These are phyloP conservation scores for Cactoblastis cactorum DNA, from an alignment of 2,888 invertebrate genomes.

Conservation along the genomic window DNA sequence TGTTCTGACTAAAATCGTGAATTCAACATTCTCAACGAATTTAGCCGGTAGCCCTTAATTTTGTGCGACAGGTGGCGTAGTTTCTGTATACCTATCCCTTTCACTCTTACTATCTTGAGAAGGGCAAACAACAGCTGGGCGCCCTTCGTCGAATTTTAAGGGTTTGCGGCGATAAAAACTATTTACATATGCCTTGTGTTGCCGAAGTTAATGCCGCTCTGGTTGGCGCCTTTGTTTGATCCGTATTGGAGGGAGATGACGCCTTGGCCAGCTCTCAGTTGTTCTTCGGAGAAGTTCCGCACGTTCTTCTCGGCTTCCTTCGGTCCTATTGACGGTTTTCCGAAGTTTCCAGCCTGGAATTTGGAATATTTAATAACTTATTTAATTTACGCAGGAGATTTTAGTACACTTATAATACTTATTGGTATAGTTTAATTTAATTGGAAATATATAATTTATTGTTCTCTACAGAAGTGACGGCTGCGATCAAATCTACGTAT, in stretches of 20 bases:
- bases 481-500: too few relatives aligned
- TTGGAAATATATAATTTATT: too few relatives aligned
- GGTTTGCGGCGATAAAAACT: too few relatives aligned
- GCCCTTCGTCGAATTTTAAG: conserved; percentile 1
- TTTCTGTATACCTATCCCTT: not conserved
- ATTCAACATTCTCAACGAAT: not conserved
- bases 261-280: conserved; percentile 93
- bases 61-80: not conserved
- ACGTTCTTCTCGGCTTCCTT: conserved; percentile 98
- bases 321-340: conserved; percentile 95
- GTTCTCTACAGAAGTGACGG: too few relatives aligned
- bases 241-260: conserved; percentile 98
- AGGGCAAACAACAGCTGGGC: not conserved
- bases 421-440: too few relatives aligned
- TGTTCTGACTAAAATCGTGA: not conserved
- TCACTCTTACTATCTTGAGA: not conserved
- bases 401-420: too few relatives aligned
- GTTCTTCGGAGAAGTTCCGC: conserved; percentile 95
- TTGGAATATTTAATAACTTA: conserved; percentile 10
- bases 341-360: conserved; percentile 86
- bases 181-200: conserved; percentile 97
- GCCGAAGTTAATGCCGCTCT: conserved; percentile 97
- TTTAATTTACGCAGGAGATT: too few relatives aligned
- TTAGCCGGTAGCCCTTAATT: not conserved
- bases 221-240: conserved; percentile 98